Base-by-base conservation (phyloP, 2,797 vertebrate species). In the Menidia menidia region DNA sequence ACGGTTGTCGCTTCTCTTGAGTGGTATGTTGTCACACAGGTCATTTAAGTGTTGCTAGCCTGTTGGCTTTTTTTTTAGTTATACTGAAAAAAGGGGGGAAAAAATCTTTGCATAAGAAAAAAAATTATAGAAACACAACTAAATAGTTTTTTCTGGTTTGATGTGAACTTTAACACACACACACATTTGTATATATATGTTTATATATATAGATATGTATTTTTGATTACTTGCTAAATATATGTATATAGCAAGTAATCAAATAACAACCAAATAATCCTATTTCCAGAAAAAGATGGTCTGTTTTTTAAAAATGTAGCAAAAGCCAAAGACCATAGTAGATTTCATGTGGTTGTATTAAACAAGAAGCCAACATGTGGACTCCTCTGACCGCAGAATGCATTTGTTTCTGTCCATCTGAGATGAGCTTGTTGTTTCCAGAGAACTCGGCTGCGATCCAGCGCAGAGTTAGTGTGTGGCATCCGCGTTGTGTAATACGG, bases 1-100 rank as follows among this genome's bases (percentile, higher is more conserved):
- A 57, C 2, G 14, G 53, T 43, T 64, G 25, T 67, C 33, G 42
- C 59, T 60, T 65, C 19, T 45, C 32, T 55, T 14, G 18, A 39
- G 25, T 14, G n/a, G 1, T 47, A 66, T 53, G n/a, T 14, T 44
- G 41, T 13, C 32, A 60, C 8, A 39, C 25, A 53, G 4, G 58
- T 59, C 1, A 31, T 42, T 67, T 58, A 15, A 60, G n/a, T 42
- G 25, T 52, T 52, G 6, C 14, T 7, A 14, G 51, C n/a, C 14
- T 44, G 7, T 4, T 7, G 45, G 33, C 16, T 35, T 4, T 16
- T 35, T 35, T 10, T 25, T 32, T 2, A 13, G 47, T 15, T 14
- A 43, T 16, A 51, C 48, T 4, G 33, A 1, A 33, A 41, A 12
- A 30, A 52, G 7, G 2, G 13, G 13, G 2, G 13, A 6, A 31